phyloP scores from a whole-genome alignment of 2,888 invertebrate genomes.

The Leucozona laternaria region DNA sequence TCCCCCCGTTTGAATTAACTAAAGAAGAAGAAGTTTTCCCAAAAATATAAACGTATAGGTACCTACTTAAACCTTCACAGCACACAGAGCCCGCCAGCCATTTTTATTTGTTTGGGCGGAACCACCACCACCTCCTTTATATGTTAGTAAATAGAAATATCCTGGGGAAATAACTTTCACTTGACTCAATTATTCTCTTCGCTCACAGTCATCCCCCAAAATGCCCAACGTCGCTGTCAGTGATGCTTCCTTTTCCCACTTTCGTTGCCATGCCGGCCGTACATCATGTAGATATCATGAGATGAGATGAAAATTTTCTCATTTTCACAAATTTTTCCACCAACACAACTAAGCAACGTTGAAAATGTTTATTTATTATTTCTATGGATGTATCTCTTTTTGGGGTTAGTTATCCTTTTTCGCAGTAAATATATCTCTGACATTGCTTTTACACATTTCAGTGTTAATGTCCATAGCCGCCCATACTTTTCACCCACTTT shows the following conservation, averaged over 20 bases:
- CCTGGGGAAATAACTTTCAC: slow-evolving; percentile 70
- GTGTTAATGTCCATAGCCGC: slow-evolving; percentile 62
- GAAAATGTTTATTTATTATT: slow-evolving; percentile 33
- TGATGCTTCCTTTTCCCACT: not conserved
- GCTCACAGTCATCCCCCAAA: not conserved
- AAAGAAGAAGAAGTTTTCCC: slow-evolving; percentile 36
- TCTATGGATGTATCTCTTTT: slow-evolving; percentile 37
- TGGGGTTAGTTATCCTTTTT: slow-evolving; percentile 71
- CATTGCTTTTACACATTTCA: slow-evolving; percentile 74
- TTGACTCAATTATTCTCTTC: slow-evolving; percentile 44
- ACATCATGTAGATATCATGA: slow-evolving; percentile 50
- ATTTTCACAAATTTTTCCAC: slow-evolving; percentile 62
- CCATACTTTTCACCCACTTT: slow-evolving; percentile 16
- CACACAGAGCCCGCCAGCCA: slow-evolving; percentile 49
- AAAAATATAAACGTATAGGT: no score
- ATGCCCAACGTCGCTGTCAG: not conserved
- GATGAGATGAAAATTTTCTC: slow-evolving; percentile 70
- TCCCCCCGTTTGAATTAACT: slow-evolving; percentile 1
- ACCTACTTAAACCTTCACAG: slow-evolving; percentile 56
- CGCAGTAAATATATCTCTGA: slow-evolving; percentile 73
- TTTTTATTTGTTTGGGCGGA: slow-evolving; percentile 66
- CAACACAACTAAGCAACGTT: slow-evolving; percentile 45
- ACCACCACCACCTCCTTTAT: slow-evolving; percentile 56
- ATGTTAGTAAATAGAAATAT: slow-evolving; percentile 47
- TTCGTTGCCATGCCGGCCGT: slow-evolving; percentile 9